Base-by-base conservation (phyloP, 2,797 vertebrate species). In the Enoplosus armatus region DNA sequence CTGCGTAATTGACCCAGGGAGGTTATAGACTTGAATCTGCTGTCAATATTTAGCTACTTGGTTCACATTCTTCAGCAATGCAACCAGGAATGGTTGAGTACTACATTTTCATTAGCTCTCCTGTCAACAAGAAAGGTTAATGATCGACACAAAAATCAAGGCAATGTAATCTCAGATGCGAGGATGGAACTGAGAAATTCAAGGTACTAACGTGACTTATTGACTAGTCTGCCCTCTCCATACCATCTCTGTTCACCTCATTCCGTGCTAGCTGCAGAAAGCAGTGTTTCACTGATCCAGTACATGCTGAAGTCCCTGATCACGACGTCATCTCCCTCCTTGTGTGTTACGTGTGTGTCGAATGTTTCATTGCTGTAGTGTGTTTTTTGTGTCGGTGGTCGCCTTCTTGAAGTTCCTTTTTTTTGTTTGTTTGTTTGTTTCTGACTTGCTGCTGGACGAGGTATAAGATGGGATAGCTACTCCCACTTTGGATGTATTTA, bases 221-320 rank as follows among this genome's bases (percentile, higher is more conserved):
- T 59, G 68, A 77, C 37, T 41, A 7, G 22, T 54, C 60, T 5
- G 20, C 29, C 29, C 53, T 15, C 58, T 60, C 59, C 74, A 75
- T 59, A 48, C 50, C 56, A n/a, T 71, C 64, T 63, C 54, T 71
- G 68, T 63, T 83, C 77, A 65, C 37, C 60, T 77, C 72, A 61
- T 72, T 72, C 67, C 66, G 8, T 35, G 10, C 61, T 39, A 47
- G 67, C 6, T 33, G n/a, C 37, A 67, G 12, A 63, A 65, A 43
- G 62, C 35, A 24, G 41, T 54, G 15, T 66, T 51, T 26, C 22
- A 41, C 71, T 51, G 11, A 74, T 50, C 33, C 53, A 53, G 26
- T 31, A n/a, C 63, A 60, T 12, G 31, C 39, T n/a, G 11, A 39
- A 39, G 3, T 51, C 35, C 29, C 6, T 55, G 11, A 41, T 63